Percentiles rank a stretch among this genome's conserved stretches.
phyloP scores from a whole-genome alignment of 2,113 vertebrate species.

The Myotis lucifugus region DNA sequence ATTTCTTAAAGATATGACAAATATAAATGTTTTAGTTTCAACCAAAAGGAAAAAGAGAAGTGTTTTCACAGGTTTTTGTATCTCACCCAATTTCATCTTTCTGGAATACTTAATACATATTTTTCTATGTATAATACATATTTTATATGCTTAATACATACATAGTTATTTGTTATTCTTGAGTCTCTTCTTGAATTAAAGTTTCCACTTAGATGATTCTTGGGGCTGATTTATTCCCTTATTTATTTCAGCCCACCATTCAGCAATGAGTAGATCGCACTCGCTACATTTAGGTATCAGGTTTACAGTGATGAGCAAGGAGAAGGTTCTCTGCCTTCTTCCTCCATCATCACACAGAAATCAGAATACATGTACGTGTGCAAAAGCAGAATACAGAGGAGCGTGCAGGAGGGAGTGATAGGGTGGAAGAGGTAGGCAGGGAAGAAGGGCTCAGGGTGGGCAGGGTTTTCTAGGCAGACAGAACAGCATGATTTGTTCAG shows the following conservation, averaged over 20 bases:
- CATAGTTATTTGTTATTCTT: slow-evolving; percentile 22
- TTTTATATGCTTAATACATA: background rate
- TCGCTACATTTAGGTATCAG: background rate
- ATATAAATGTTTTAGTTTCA: slow-evolving; percentile 6
- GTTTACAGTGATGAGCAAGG: background rate
- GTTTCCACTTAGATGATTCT: slow-evolving; percentile 23
- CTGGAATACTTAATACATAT: background rate
- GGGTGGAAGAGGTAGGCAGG: background rate
- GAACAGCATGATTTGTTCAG: slow-evolving; percentile 20
- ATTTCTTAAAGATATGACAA: slow-evolving; percentile 34
- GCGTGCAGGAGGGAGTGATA: background rate
- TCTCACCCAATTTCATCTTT: slow-evolving; percentile 26
- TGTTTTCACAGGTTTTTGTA: background rate
- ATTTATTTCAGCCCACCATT: background rate
- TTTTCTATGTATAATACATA: background rate
- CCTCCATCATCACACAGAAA: background rate
- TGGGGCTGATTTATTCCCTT: slow-evolving; percentile 26
- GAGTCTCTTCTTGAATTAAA: slow-evolving; percentile 42
- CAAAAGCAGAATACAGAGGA: background rate
- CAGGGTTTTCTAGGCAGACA: background rate
- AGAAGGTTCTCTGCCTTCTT: background rate
- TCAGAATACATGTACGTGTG: background rate
- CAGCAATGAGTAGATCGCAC: background rate
- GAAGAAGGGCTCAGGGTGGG: background rate
- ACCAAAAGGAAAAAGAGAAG: background rate